Evolutionary conservation across 2,888 invertebrate species (phyloP), one percentile per base, ranked within the genome.

Genomic region (Lumbricus terrestris): DNA sequence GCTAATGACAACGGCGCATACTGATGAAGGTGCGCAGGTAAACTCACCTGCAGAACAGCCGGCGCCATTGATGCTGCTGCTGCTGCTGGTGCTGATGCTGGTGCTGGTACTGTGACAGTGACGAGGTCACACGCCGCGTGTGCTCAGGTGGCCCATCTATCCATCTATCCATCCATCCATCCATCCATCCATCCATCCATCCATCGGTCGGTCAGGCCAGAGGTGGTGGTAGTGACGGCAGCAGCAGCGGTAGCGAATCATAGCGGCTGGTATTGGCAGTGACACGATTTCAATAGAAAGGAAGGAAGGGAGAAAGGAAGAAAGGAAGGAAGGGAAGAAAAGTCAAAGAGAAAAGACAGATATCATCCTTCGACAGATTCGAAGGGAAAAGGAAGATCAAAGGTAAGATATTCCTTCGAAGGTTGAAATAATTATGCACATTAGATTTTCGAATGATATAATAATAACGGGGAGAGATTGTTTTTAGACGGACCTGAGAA

Each of bases 1-100:
- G 85, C 85, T 37, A 85, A 34, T 85, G 85, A 85, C 85, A 85
- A 85, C 85, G 85, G 85, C 35, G 85, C 85, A 85, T 85, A 85
- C 85, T 85, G 85, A 85, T 85, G 85, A 35, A 20, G 20, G 85
- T 11, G 85, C n/a, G 83, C 85, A 34, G 85, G 85, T 85, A 37
- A 20, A 18, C 37, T 34, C 34, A 85, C 35, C 35, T 85, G 85
- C 23, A 85, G 34, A 33, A 69, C 69, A n/a, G n/a, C 85, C 37
- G 34, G n/a, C 37, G 23, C 85, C 34, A 33, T 33, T 82, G 82
- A 23, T 82, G 82, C 82, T 82, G 82, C 82, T 82, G 82, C 82
- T 82, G 82, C 82, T 82, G 82, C 82, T 82, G 82, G 29, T 82
- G 82, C 82, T 82, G 82, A 1, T 82, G 82, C 82, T 82, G 82